Evolutionary conservation across 2,113 vertebrate species (phyloP), one percentile per base, ranked within the genome.

Genomic region (Aleadryas rufinucha): DNA sequence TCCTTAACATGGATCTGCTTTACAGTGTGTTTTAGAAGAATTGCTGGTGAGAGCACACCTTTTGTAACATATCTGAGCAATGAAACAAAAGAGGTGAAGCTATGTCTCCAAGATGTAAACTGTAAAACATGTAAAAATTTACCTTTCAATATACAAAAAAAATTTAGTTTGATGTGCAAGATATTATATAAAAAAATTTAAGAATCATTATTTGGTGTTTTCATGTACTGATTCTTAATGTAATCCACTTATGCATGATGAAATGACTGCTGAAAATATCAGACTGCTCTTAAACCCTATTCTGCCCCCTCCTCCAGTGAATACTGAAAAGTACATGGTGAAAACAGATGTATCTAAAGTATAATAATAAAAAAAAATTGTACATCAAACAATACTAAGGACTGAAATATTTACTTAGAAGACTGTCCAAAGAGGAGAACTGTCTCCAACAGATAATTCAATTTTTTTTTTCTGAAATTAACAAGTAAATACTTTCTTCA

Each of bases 321-420:
- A 56, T 53, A 35, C n/a, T 64, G 42, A 77, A 94, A 94, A 92
- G 84, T 35, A 76, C 5, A 59, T 42, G 8, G 15, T 71, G n/a
- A 64, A 97, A 87, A 82, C 33, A 69, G n/a, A 82, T 35, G 50
- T 5, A 45, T 54, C 54, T 53, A n/a, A 95, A 39, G n/a, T n/a
- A n/a, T n/a, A n/a, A n/a, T n/a, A n/a, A n/a, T n/a, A n/a, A n/a
- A 52, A 42, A 65, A 60, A 84, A 17, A 23, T 3, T 70, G 44
- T 91, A 71, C 14, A 86, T 53, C 28, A 90, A 93, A 76, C 24
- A 83, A 19, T 82, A 19, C 20, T 72, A 57, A 88, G 20, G 44
- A 90, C 28, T 90, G 52, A 96, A 95, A 69, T 89, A 39, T 76
- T 92, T 93, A 41, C 61, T 96, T 90, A 71, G 68, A 91, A 81